A percentile compares a stretch with the other conserved stretches of the same genome.
Evolutionary conservation across 2,888 invertebrate genomes (phyloP).

Genomic region (Torymus auratus): DNA sequence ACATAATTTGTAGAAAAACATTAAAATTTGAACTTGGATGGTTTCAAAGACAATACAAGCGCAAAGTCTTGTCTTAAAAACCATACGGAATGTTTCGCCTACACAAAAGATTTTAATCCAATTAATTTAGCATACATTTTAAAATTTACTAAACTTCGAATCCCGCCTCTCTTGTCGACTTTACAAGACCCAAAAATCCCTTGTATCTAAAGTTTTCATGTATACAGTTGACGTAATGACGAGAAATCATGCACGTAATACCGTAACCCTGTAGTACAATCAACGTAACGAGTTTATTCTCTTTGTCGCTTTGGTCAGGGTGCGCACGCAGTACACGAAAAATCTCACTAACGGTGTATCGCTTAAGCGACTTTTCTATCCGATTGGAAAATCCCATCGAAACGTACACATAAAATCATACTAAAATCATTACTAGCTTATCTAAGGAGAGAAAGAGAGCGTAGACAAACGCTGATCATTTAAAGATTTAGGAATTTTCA

Average conservation of each 20-base stretch:
- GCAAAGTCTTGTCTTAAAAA: not conserved
- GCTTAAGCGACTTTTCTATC: conserved; percentile 20
- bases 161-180: conserved; percentile 21
- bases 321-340: conserved; percentile 29
- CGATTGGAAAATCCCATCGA: conserved; percentile 44
- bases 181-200: conserved; percentile 43
- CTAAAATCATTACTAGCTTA: not conserved
- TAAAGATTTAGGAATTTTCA: no score
- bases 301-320: conserved; percentile 50
- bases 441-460: not conserved
- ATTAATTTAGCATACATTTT: conserved; percentile 15
- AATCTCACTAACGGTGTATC: conserved; percentile 32
- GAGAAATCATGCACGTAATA: conserved; percentile 24
- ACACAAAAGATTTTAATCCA: conserved; percentile 15
- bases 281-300: conserved; percentile 27
- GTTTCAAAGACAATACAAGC: not conserved
- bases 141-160: conserved; percentile 8
- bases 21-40: conserved; percentile 18
- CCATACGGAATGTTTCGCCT: conserved; percentile 36
- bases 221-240: conserved; percentile 10
- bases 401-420: not conserved
- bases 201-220: conserved; percentile 8
- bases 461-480: not conserved
- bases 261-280: conserved; percentile 41
- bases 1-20: conserved; percentile 27